phyloP scores from a whole-genome alignment of 1,140 invertebrate species.

The Bombus affinis region DNA sequence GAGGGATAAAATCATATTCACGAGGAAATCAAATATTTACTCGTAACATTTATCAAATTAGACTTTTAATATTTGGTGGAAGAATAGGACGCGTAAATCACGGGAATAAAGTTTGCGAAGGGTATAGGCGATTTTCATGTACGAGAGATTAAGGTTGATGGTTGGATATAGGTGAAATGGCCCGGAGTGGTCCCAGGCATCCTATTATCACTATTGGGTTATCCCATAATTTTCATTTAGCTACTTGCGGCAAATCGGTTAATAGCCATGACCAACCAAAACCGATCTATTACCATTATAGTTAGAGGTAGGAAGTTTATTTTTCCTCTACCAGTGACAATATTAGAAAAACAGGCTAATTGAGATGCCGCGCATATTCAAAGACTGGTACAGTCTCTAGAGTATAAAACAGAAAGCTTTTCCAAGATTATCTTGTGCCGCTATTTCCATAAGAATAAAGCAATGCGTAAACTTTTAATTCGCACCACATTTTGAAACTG shows the following conservation, averaged over 20 bases:
- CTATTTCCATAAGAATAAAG: no score
- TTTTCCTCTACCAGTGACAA: background rate
- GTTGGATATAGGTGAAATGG: background rate
- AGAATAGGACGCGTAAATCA: background rate
- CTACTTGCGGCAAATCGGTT: conserved; percentile 7
- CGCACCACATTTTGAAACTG: no score
- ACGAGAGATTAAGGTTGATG: conserved; percentile 7
- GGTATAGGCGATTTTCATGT: background rate
- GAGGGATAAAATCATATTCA: background rate
- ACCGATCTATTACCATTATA: conserved; percentile 13
- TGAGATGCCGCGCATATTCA: background rate
- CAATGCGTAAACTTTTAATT: no score
- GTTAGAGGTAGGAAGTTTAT: background rate
- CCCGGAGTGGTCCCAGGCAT: conserved; percentile 10
- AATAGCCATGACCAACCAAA: background rate
- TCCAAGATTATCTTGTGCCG: no score
- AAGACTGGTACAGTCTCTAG: no score
- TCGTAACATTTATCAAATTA: background rate
- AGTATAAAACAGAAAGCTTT: no score
- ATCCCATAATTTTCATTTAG: conserved; percentile 40
- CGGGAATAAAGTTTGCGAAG: background rate
- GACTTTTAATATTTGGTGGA: background rate
- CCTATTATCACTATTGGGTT: conserved; percentile 22
- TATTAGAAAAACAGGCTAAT: background rate
- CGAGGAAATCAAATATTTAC: background rate